Conservation (phyloP, 2,113 vertebrate genomes). For the Lynx canadensis region DNA sequence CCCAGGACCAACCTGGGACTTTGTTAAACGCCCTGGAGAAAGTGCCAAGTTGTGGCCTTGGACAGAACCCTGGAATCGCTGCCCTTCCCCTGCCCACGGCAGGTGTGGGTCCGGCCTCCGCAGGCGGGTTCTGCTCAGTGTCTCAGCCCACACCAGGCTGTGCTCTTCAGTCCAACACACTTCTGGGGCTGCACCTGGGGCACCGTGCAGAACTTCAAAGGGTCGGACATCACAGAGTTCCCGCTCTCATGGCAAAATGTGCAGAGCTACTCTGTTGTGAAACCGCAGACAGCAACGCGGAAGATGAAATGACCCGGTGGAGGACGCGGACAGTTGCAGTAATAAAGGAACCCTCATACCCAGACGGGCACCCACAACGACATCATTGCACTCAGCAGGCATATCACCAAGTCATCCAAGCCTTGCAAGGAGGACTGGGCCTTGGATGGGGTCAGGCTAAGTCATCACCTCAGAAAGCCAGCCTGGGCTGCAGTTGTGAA, state of each 20-base stretch:
- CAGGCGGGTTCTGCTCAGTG: background rate
- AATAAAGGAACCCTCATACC: background rate
- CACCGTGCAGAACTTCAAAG: too few relatives aligned
- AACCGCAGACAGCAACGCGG: background rate
- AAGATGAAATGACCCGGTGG: background rate
- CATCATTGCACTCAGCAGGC: background rate
- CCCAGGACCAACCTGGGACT: background rate
- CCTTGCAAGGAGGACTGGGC: background rate
- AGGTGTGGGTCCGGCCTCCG: background rate
- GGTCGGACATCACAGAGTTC: background rate
- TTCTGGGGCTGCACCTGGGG: background rate
- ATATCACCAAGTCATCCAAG: background rate
- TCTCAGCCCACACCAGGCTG: background rate
- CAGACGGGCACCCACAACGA: background rate
- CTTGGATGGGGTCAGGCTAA: background rate
- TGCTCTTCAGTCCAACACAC: background rate
- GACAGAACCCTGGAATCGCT: background rate
- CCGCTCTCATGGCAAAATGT: background rate
- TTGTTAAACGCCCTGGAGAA: background rate
- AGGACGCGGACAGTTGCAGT: accelerated
- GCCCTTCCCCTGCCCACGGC: too few relatives aligned
- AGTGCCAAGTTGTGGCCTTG: background rate
- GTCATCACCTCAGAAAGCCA: background rate
- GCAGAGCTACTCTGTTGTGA: background rate
- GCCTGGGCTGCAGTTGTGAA: background rate